These are phyloP conservation scores for Phocoena sinus DNA, from an alignment of 2,113 vertebrate genomes.

Conservation along the genomic window DNA sequence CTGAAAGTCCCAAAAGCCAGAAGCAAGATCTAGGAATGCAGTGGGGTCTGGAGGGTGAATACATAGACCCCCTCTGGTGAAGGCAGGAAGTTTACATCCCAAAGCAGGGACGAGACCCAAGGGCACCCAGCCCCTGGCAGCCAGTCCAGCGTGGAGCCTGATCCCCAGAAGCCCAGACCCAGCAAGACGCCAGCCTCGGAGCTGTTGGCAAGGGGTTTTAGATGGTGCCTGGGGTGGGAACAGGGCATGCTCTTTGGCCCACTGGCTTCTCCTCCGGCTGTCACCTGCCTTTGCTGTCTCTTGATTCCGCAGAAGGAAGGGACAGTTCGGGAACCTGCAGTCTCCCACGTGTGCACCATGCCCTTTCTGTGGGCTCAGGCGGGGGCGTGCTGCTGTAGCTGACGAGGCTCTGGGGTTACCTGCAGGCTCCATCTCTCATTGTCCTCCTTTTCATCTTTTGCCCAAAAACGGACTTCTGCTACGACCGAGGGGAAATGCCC, in stretches of 20 bases:
- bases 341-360: fast-evolving
- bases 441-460: not conserved
- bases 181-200: not conserved
- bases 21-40: not conserved
- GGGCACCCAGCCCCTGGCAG: not conserved
- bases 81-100: not conserved
- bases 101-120: not conserved
- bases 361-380: not conserved
- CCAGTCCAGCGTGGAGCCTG: not conserved
- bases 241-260: not conserved
- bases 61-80: not conserved
- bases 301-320: not conserved
- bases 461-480: not conserved
- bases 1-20: not conserved
- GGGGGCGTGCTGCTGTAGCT: fast-evolving
- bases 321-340: not conserved
- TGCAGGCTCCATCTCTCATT: fast-evolving
- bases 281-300: not conserved
- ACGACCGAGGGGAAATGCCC: fast-evolving
- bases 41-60: not conserved
- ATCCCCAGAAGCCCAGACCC: not conserved
- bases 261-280: not conserved
- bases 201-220: not conserved
- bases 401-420: not conserved
- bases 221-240: too few relatives aligned